Conservation (phyloP, 2,113 vertebrate genomes). For the Pseudorasbora parva region DNA sequence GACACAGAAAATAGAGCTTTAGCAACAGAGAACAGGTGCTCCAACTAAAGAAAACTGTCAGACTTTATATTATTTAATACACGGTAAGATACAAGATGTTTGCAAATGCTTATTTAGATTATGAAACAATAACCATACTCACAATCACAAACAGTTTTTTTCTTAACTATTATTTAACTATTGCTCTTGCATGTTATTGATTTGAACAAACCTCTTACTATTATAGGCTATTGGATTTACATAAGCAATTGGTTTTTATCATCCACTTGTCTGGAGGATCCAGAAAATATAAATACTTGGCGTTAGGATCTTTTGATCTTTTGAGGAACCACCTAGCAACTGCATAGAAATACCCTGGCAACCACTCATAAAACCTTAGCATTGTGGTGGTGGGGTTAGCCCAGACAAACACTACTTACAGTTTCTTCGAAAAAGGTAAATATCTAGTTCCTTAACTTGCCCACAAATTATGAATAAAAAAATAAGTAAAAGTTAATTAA, state of each 20-base stretch:
- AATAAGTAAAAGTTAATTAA: background rate
- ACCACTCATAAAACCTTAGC: background rate
- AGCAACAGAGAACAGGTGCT: background rate
- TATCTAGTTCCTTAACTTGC: background rate
- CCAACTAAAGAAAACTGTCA: background rate
- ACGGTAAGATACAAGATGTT: background rate
- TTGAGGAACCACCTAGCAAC: background rate
- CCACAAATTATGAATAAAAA: background rate
- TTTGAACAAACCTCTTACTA: background rate
- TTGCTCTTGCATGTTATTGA: background rate
- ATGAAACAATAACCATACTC: background rate
- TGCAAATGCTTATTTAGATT: background rate
- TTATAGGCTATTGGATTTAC: background rate
- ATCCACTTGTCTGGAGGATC: background rate
- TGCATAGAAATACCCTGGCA: background rate
- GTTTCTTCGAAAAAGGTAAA: background rate
- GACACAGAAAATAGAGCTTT: constrained; percentile 25
- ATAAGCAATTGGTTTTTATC: background rate
- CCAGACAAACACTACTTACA: background rate
- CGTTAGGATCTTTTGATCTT: background rate
- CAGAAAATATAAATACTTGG: background rate
- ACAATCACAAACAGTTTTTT: too few relatives aligned
- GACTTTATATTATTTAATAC: background rate
- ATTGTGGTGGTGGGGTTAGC: background rate
- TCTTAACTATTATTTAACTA: background rate